These are phyloP conservation scores for Tupaia chinensis DNA, from an alignment of 2,113 vertebrate species.

Conservation along the genomic window DNA sequence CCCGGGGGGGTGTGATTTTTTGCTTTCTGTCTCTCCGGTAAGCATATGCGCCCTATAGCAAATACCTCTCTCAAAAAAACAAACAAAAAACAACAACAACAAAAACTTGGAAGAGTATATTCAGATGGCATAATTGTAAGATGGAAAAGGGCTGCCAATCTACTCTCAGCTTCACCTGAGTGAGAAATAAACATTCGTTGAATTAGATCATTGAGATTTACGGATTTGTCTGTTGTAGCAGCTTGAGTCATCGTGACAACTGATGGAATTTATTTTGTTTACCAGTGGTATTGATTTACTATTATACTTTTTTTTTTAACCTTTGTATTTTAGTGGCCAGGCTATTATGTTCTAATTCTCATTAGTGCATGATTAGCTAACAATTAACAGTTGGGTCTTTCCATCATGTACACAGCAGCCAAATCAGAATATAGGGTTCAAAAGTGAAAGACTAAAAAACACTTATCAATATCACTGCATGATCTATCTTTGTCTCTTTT, in stretches of 20 bases:
- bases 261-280: neutral
- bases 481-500: constrained; percentile 36
- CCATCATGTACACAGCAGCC: neutral
- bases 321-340: neutral
- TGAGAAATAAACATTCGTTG: constrained; percentile 12
- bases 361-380: neutral
- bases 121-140: neutral
- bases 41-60: too few relatives aligned
- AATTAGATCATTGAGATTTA: neutral
- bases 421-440: neutral
- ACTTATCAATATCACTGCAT: neutral
- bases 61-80: too few relatives aligned
- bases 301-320: neutral
- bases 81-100: too few relatives aligned
- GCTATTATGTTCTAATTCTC: neutral
- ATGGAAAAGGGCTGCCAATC: neutral
- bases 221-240: neutral
- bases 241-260: constrained; percentile 12
- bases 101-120: neutral
- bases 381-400: neutral
- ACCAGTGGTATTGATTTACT: neutral
- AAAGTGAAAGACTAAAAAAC: neutral
- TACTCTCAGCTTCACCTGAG: neutral
- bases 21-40: too few relatives aligned
- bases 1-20: too few relatives aligned